phyloP scores from a whole-genome alignment of 1,140 invertebrate species.

The Cardiocondyla obscurior region DNA sequence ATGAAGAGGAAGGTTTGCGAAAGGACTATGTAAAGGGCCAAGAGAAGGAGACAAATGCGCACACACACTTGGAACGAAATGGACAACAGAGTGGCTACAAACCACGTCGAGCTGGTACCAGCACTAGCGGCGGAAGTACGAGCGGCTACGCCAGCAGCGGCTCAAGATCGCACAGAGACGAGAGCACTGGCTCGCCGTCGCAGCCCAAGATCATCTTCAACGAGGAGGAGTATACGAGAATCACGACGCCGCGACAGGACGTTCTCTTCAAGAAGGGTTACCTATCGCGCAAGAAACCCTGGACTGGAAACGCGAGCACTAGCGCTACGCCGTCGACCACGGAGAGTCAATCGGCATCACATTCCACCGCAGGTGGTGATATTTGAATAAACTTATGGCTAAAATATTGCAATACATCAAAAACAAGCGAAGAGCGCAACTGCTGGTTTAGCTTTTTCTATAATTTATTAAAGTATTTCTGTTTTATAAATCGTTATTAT shows the following conservation, averaged over 20 bases:
- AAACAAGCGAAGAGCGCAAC: background rate
- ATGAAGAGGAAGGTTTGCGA: slow-evolving; percentile 79
- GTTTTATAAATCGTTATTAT: background rate
- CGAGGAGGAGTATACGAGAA: slow-evolving; percentile 88
- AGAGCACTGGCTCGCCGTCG: slow-evolving; percentile 71
- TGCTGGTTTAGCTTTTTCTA: too few species aligned
- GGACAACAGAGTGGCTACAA: slow-evolving; percentile 72
- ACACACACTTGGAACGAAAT: slow-evolving; percentile 54
- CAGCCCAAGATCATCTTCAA: slow-evolving; percentile 80
- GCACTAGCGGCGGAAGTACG: slow-evolving; percentile 56
- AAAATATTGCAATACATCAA: background rate
- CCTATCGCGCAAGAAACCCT: slow-evolving; percentile 86
- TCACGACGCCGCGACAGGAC: slow-evolving; percentile 89
- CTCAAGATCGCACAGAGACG: slow-evolving; percentile 71
- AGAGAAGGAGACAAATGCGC: slow-evolving; percentile 71
- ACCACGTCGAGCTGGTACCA: slow-evolving; percentile 28
- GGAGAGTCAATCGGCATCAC: slow-evolving; percentile 83
- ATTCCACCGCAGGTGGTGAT: slow-evolving; percentile 81
- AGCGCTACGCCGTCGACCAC: slow-evolving; percentile 83
- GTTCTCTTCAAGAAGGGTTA: slow-evolving; percentile 90
- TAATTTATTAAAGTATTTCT: background rate
- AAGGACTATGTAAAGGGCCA: slow-evolving; percentile 74
- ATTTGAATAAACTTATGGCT: background rate
- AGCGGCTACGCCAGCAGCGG: slow-evolving; percentile 72
- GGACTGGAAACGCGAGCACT: slow-evolving; percentile 78